phyloP scores from a whole-genome alignment of 2,113 vertebrate species.

The Drymodes brunneopygia region DNA sequence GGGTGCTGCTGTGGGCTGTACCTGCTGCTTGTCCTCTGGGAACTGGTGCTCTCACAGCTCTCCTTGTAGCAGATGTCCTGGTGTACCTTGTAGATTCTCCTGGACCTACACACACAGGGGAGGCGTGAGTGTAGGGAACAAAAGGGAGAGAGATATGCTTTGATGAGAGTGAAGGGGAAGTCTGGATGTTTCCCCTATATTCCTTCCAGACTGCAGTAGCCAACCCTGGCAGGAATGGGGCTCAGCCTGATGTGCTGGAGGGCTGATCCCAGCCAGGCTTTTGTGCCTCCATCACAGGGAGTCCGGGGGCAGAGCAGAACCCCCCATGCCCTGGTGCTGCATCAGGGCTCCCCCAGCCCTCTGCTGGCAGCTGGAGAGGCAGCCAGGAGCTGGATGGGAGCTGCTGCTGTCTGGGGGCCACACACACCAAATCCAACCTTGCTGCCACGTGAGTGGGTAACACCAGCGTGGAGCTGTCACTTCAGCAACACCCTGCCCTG shows the following conservation, averaged over 20 bases:
- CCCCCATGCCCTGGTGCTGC: background rate
- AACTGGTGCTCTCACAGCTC: conserved; percentile 77
- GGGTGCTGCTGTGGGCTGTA: background rate
- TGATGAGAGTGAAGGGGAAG: no score
- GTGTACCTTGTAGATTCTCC: conserved; percentile 85
- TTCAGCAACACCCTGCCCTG: background rate
- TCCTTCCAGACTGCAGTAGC: background rate
- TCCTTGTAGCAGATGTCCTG: conserved; percentile 89
- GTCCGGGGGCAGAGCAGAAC: background rate
- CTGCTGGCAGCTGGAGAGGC: background rate
- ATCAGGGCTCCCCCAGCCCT: background rate
- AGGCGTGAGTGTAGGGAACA: background rate
- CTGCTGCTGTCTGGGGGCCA: background rate
- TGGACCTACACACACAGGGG: conserved; percentile 78
- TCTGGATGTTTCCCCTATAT: background rate
- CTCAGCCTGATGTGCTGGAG: background rate
- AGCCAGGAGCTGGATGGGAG: background rate
- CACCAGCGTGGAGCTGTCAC: background rate
- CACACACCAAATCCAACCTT: background rate
- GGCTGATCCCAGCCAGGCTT: background rate
- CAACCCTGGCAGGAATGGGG: background rate
- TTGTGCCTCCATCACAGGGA: accelerated
- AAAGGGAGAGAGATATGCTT: background rate
- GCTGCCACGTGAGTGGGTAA: accelerated
- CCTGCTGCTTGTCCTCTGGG: conserved; percentile 74